Percentiles rank a stretch among this genome's conserved stretches.
phyloP scores from a whole-genome alignment of 2,888 invertebrate genomes.

The Isotomurus palustris region DNA sequence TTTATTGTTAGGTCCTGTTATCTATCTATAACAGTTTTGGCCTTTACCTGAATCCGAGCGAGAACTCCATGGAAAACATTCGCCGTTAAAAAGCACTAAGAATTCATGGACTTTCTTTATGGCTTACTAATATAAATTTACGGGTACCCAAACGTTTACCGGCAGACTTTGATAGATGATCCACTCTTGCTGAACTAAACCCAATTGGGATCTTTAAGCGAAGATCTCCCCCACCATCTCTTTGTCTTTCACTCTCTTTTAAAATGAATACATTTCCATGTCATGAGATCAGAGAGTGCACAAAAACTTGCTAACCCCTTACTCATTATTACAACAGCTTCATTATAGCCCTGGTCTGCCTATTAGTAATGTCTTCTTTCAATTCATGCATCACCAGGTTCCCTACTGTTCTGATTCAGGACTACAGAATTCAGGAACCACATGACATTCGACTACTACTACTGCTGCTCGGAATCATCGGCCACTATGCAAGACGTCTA shows the following conservation, averaged over 20 bases:
- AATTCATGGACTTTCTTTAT: constrained; percentile 9
- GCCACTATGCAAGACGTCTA: not conserved
- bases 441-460: no score
- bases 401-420: no score
- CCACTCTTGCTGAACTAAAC: not conserved
- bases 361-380: no score
- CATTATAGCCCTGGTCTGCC: no score
- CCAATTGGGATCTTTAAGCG: not conserved
- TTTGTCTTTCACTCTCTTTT: no score
- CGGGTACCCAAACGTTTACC: constrained; percentile 7
- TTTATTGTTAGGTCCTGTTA: constrained; percentile 4
- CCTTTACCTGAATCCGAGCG: not conserved
- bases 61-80: not conserved
- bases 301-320: not conserved
- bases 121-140: constrained; percentile 12
- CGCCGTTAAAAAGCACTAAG: constrained; percentile 11
- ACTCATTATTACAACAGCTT: not conserved
- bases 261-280: not conserved
- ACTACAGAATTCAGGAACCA: no score
- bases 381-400: no score
- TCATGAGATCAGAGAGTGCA: no score
- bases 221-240: not conserved
- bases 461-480: no score
- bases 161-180: constrained; percentile 13
- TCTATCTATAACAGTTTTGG: constrained; percentile 1